Base-by-base conservation (phyloP, 2,113 vertebrate species). In the Dicerorhinus sumatrensis region DNA sequence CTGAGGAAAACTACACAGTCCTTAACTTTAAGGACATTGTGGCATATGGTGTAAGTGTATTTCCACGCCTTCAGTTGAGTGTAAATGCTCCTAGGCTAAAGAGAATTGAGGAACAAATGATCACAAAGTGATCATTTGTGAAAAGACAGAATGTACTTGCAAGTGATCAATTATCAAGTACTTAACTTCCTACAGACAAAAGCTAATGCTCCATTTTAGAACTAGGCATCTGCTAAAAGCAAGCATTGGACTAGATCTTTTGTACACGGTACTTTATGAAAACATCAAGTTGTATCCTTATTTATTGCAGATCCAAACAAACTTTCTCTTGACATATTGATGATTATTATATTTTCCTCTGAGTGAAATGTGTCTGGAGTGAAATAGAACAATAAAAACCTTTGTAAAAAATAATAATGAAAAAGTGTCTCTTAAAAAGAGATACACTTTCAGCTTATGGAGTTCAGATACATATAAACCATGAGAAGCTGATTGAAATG, bases 341-440 rank as follows among this genome's bases (percentile, higher is more conserved):
- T 56, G 48, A 88, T 72, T 62, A 27, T 79, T 77, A 89, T 36
- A 23, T 60, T 97, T 96, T 75, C n/a, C 36, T 69, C 65, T 67
- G 14, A 73, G 51, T 89, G 90, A 96, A 88, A 87, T 93, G 75
- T 90, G 56, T 89, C 36, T 96, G 21, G 36, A 82, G 33, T 88
- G 4, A 88, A 96, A 62, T 9, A 92, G 33, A 96, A 90, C 72
- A 81, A 70, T 85, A 83, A 76, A 89, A 94, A 58, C 4, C 17
- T 92, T 76, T 94, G 23, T 72, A 82, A 97, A 96, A 85, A 69
- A 60, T 17, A 93, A 91, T 91, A 96, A 95, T 65, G 31, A 36
- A 79, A 93, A 95, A 82, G 11, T 75, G n/a, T 70, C 36, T 75
- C 31, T 94, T 75, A 83, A 90, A 58, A 51, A 96, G 51, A 96